Evolutionary conservation across 2,113 vertebrate genomes (phyloP).

Genomic region (human (Homo sapiens)): DNA sequence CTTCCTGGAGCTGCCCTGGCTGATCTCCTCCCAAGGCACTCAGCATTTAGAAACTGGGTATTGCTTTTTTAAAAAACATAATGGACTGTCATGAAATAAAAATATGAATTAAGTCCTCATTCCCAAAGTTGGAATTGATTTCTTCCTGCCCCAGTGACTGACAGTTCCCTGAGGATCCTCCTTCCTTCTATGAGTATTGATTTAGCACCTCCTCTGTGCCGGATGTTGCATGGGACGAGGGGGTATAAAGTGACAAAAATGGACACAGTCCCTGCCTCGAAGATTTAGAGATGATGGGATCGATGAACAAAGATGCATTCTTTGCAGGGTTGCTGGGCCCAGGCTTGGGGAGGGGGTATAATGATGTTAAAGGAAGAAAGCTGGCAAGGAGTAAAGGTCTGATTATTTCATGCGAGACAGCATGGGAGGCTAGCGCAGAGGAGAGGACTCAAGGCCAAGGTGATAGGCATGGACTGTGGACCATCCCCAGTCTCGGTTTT

Average conservation of each 20-base stretch:
- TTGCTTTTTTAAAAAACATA: background rate
- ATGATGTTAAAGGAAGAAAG: background rate
- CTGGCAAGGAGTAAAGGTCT: background rate
- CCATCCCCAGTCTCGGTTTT: background rate
- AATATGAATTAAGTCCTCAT: background rate
- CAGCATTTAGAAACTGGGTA: background rate
- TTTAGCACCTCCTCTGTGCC: background rate
- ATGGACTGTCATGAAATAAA: background rate
- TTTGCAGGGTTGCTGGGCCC: background rate
- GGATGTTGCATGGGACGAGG: accelerated
- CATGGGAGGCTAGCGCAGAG: accelerated
- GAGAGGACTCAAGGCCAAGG: background rate
- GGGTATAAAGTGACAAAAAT: background rate
- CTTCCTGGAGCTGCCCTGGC: background rate
- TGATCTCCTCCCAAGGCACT: background rate
- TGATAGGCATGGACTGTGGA: background rate
- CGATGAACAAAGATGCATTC: background rate
- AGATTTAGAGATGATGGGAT: background rate
- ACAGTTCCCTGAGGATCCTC: background rate
- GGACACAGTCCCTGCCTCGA: background rate
- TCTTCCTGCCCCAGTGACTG: background rate
- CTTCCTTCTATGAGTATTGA: background rate
- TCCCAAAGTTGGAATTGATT: background rate
- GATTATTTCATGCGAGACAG: background rate
- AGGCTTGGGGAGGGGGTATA: background rate